Evolutionary conservation across 2,888 invertebrate genomes (phyloP).

Genomic region (Rutpela maculata): DNA sequence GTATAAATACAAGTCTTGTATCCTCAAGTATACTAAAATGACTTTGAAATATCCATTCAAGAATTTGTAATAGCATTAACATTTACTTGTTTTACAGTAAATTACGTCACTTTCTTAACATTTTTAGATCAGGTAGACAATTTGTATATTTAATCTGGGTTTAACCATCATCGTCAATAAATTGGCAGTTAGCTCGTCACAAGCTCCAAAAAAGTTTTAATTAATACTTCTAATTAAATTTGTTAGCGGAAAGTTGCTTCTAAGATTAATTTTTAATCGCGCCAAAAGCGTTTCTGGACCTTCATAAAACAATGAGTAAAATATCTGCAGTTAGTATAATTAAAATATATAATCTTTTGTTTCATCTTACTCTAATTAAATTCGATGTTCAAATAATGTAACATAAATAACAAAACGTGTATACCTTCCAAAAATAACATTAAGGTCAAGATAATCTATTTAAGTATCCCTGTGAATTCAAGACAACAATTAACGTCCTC

Average conservation of each 20-base stretch:
- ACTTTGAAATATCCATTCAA: too few species aligned
- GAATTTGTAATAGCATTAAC: not conserved
- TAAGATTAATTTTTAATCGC: not conserved
- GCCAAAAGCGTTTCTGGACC: not conserved
- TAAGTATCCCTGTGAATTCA: constrained; percentile 29
- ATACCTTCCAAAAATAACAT: constrained; percentile 56
- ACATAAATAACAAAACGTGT: constrained; percentile 34
- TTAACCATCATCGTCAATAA: not conserved
- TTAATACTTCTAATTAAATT: not conserved
- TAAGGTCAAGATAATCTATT: constrained; percentile 54
- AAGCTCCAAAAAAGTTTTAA: not conserved
- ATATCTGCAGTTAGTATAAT: constrained; percentile 7
- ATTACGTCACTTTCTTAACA: not conserved
- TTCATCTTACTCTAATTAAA: constrained; percentile 24
- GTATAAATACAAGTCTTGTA: too few species aligned
- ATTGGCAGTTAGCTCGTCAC: not conserved
- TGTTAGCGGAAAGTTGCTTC: not conserved
- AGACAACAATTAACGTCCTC: constrained; percentile 16
- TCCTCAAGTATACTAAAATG: too few species aligned
- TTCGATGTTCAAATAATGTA: constrained; percentile 31
- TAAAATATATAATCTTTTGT: constrained; percentile 12
- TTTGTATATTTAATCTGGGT: not conserved
- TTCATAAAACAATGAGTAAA: not conserved
- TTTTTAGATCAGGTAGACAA: not conserved
- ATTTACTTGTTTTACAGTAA: not conserved